Base-by-base conservation (phyloP, 2,797 vertebrate genomes). In the Oreortyx pictus region DNA sequence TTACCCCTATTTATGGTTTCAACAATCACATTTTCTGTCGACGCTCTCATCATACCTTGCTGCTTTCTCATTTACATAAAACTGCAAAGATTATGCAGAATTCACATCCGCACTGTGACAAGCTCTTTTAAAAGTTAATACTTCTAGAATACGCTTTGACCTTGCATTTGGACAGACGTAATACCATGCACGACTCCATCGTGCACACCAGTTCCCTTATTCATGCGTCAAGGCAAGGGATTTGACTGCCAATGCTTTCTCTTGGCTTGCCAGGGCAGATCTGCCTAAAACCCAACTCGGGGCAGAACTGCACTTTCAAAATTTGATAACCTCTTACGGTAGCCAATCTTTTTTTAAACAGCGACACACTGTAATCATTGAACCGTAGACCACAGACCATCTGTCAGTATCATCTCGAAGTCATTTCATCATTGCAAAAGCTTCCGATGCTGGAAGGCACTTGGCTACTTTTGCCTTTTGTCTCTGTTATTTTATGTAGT, bases 61-160 rank as follows among this genome's bases (percentile, higher is more conserved):
- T 83, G 86, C 37, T 82, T 84, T 66, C 67, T 76, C 79, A 43
- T 74, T 82, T 81, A 47, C 50, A 68, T 44, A 82, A 85, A 91
- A 60, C 65, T 80, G 61, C 46, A 81, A 66, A 88, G 72, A 93
- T 90, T 90, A 83, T 57, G 92, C 86, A 90, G 86, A 93, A 93
- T 64, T 85, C 82, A 47, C 11, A 50, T 41, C 81, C 78, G 79
- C 66, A 47, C 93, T 78, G 61, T 85, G 88, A 94, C 82, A 68
- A 77, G 47, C 80, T 94, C 89, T 89, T 90, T 82, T 65, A 88
- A 80, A 89, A 94, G 88, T 85, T 92, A 92, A 41, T 49, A 82
- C 16, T 57, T 86, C 88, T 80, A 61, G 76, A 92, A 93, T 90
- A 47, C 91, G 56, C 68, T 95, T 81, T 92, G 90, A 94, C 87